Base-by-base conservation (phyloP, 2,888 invertebrate species). In the Eristalis tenax region DNA sequence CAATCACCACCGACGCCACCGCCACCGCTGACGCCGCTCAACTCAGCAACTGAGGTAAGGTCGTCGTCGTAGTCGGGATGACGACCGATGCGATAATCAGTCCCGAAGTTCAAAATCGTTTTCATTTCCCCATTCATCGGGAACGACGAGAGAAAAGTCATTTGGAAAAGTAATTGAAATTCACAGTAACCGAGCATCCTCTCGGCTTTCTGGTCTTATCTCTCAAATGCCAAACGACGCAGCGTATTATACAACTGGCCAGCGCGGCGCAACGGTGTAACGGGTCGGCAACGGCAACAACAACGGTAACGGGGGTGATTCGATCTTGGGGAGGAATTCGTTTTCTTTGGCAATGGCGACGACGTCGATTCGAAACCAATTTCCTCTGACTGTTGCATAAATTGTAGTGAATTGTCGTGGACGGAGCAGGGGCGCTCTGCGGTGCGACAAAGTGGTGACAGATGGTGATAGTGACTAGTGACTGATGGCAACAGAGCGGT, bases 141-240 rank as follows among this genome's bases (percentile, higher is more conserved):
- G 15, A 65, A 32, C 18, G 18, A n/a, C 18, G 50, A 18, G 50
- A 18, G 32, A 40, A 50, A 80, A 66, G 15, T 26, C 26, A 68
- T 81, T 81, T 68, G 23, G 63, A 63, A 75, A 65, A 71, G 70
- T 50, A 71, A 85, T 85, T 85, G 76, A 81, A 85, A 81, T 76
- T 73, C 68, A 63, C 22, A 84, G 65, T 63, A 73, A 73, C 66
- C 22, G 35, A 26, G 57, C 40, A 50, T 61, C 59, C 68, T n/a
- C 13, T 50, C n/a, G 56, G 68, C 22, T 59, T 78, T 40, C 35
- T 22, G 6, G 64, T 56, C 56, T 79, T 71, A 79, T 79, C 69
- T 18, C 43, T 64, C 66, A 75, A 83, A 83, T 79, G 43, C 59
- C 70, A 76, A 81, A 71, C 71, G 76, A 73, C 66, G 61, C 38